These are phyloP conservation scores for Macropodus opercularis DNA, from an alignment of 2,797 vertebrate species.

Conservation along the genomic window DNA sequence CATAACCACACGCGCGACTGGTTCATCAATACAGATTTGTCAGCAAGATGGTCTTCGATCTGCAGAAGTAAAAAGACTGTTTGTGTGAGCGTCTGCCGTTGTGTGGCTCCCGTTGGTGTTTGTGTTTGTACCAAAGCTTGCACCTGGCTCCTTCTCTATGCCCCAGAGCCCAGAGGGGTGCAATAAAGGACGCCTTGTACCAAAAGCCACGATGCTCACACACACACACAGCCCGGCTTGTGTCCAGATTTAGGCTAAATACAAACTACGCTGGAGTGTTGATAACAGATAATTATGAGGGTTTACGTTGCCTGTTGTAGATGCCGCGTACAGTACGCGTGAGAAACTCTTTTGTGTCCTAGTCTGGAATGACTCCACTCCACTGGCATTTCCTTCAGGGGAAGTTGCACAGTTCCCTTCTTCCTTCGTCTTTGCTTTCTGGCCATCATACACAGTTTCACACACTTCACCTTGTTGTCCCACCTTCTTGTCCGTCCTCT, in stretches of 20 bases:
- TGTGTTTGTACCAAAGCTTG: constrained; percentile 38
- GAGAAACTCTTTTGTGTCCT: constrained; percentile 13
- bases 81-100: constrained; percentile 2
- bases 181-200: constrained; percentile 70
- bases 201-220: constrained; percentile 14
- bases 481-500: constrained; percentile 4
- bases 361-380: constrained; percentile 57
- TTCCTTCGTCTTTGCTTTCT: constrained; percentile 42
- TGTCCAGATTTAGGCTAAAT: constrained; percentile 17
- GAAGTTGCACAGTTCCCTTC: constrained; percentile 33
- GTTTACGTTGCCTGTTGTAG: constrained; percentile 20
- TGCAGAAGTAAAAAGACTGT: constrained; percentile 19
- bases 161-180: constrained; percentile 49
- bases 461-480: constrained; percentile 12
- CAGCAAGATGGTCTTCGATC: constrained; percentile 10
- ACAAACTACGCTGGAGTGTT: constrained; percentile 21
- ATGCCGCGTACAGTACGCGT: constrained; percentile 8
- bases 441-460: constrained; percentile 33
- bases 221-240: not conserved
- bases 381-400: constrained; percentile 66
- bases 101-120: constrained; percentile 14
- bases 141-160: constrained; percentile 68
- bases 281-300: constrained; percentile 33
- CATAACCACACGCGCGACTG: constrained; percentile 12
- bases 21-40: constrained; percentile 38